Base-by-base conservation (phyloP, 64 coral and sea anemone species). In the Porites lutea region DNA sequence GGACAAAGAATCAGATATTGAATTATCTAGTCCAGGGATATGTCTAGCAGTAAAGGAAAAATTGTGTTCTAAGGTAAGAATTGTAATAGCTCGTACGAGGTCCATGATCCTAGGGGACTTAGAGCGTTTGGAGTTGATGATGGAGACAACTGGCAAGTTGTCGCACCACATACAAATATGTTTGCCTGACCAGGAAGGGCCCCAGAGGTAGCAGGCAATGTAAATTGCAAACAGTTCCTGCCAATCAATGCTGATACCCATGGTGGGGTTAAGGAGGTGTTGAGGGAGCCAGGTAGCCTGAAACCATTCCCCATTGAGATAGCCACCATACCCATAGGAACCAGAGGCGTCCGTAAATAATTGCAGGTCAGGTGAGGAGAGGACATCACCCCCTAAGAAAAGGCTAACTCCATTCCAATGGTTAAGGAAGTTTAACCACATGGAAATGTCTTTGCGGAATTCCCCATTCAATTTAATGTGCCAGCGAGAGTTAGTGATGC, bases 371-470 rank as follows among this genome's bases (percentile, higher is more conserved):
- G 75, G 27, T 3, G 75, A 46, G 62, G 6, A 19, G 0, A 6
- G 4, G 12, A 16, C 1, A 0, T 0, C 0, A 4, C 14, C 7
- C 4, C 2, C 2, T 23, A 69, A 20, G 52, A 88, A 79, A 50
- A 88, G 10, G 8, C 19, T n/a, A 23, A 12, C 65, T 1, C 84
- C 65, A 21, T 88, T 81, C 78, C 77, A 89, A 13, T 73, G 2
- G 4, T 2, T 0, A 3, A 86, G 45, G 48, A 92, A 92, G 1
- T 44, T 0, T 18, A 53, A 16, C 90, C 90, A 92, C 79, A 92
- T 90, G 15, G 20, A 19, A 3, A 92, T 13, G 72, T 92, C 90
- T 43, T 85, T 64, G 53, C 2, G 37, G 69, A 92, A 92, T 5
- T 13, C 90, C 0, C 3, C 2, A 10, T 8, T 75, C 3, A 92